Evolutionary conservation across 2,888 invertebrate species (phyloP), one percentile per base, ranked within the genome.

Genomic region (Mantis religiosa): DNA sequence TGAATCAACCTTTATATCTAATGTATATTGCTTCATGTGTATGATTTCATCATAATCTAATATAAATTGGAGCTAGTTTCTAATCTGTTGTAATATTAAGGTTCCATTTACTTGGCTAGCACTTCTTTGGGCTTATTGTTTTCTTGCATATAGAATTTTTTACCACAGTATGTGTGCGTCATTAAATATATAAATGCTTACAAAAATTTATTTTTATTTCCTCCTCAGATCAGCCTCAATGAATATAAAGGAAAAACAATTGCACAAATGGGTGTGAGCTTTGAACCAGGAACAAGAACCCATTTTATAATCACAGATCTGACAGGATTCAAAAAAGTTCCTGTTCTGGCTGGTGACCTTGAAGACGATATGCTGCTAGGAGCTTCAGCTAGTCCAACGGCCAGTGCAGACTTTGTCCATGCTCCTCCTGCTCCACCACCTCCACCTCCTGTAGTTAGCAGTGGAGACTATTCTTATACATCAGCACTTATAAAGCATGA

Each of bases 301-400:
- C 92, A 92, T 83, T 92, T 94, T 88, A 92, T 92, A 41, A 92
- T 94, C 81, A 91, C 92, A 87, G 93, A 94, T 90, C 92, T 92
- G 91, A 91, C 91, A 83, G 91, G 91, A 28, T 92, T 93, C 8
- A 91, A 92, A 86, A 92, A 92, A 90, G 89, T 92, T 54, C 91
- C 92, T 89, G 91, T 92, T 86, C 90, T 91, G 90, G 87, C 92
- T 90, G 90, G 89, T 47, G 92, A 91, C 84, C 89, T 90, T 34
- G 93, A 93, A 88, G 94, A 94, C 90, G 94, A 94, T 90, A 91
- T 94, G 88, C 91, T 92, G 27, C 90, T 94, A 83, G 94, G 94
- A 3, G 94, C 94, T 8, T 93, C 94, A 0, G 94, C 94, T 27
- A 94, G 93, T 91, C 93, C 93, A 20, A 93, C 93, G 15, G 90